Conservation (phyloP, 1,140 invertebrate genomes). For the Drosophila melanogaster region Release_6_plus_ISO1_MT NT_037436.4:977001-977500, state of each 20-base stretch:
- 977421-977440: conserved; percentile 48
- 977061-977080: conserved; percentile 48
- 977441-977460: conserved; percentile 58
- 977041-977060: conserved; percentile 1
- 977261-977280: conserved; percentile 31
- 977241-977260: conserved; percentile 25
- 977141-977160: conserved; percentile 35
- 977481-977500: conserved; percentile 26
- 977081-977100: conserved; percentile 55
- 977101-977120: conserved; percentile 63
- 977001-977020: conserved; percentile 75
- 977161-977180: conserved; percentile 24
- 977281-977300: conserved; percentile 77
- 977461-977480: conserved; percentile 55
- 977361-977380: conserved; percentile 58
- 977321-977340: conserved; percentile 47
- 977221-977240: conserved; percentile 44
- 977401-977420: conserved; percentile 31
- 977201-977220: conserved; percentile 44
- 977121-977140: conserved; percentile 54
- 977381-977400: conserved; percentile 57
- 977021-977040: conserved; percentile 51
- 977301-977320: conserved; percentile 75
- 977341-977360: conserved; percentile 26
- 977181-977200: conserved; percentile 33